A percentile compares a stretch with the other conserved stretches of the same genome.
Evolutionary conservation across 2,113 vertebrate genomes (phyloP).

Genomic region (Ailurus styani): DNA sequence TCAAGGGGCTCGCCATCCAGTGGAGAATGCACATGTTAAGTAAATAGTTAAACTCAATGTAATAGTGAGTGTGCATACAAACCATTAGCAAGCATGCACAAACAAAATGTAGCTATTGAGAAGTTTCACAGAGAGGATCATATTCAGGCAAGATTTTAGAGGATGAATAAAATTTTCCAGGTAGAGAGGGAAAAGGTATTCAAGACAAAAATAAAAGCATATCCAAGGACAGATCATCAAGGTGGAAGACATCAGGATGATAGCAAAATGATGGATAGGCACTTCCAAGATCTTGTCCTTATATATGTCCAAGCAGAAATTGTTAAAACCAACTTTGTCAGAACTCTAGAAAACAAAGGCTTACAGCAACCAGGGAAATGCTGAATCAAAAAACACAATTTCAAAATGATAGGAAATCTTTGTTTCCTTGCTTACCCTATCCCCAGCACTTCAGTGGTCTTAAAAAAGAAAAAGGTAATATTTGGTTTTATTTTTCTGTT

Average conservation of each 20-base stretch:
- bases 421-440: neutral
- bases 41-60: neutral
- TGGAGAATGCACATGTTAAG: neutral
- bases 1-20: neutral
- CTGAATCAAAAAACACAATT: neutral
- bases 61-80: neutral
- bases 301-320: neutral
- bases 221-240: neutral
- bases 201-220: neutral
- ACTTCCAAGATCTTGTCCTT: neutral
- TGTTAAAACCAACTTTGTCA: neutral
- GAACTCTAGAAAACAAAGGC: neutral
- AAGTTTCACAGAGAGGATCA: neutral
- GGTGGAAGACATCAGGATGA: neutral
- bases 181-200: neutral
- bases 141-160: neutral
- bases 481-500: neutral
- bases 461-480: neutral
- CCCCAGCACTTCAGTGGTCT: neutral
- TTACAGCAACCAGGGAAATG: neutral
- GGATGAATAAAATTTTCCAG: neutral
- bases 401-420: neutral
- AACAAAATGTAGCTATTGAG: neutral
- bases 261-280: neutral
- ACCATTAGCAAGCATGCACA: neutral